Percentiles rank a stretch among this genome's conserved stretches.
These are phyloP conservation scores for Neosalanx taihuensis DNA, from an alignment of 2,797 vertebrate genomes.

Conservation along the genomic window DNA sequence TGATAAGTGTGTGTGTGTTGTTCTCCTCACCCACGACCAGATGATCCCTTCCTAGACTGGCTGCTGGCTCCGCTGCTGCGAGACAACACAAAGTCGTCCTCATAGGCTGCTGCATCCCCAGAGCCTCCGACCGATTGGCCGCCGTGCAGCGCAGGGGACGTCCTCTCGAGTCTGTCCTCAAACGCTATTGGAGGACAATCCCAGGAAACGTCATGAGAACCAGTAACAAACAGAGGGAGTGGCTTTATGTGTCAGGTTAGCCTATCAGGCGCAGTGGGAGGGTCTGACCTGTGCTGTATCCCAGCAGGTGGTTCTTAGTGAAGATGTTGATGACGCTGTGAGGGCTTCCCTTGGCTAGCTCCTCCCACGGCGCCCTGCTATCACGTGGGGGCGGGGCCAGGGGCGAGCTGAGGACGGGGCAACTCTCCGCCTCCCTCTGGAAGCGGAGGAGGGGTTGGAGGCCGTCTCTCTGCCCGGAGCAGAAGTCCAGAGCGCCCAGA, in stretches of 20 bases:
- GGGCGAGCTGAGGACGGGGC: conserved; percentile 64
- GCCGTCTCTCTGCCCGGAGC: conserved; percentile 63
- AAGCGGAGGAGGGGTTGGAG: conserved; percentile 79
- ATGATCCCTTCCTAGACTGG: conserved; percentile 69
- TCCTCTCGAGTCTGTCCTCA: conserved; percentile 70
- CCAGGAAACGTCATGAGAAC: not conserved
- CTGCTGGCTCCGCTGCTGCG: conserved; percentile 75
- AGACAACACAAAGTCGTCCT: conserved; percentile 87
- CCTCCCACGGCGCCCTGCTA: conserved; percentile 79
- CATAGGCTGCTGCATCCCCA: conserved; percentile 74
- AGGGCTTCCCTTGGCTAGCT: conserved; percentile 90
- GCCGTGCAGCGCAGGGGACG: conserved; percentile 59
- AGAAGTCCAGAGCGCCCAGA: conserved; percentile 72
- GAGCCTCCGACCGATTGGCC: conserved; percentile 52
- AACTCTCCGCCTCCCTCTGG: conserved; percentile 85
- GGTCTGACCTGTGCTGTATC: conserved; percentile 78
- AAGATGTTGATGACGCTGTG: conserved; percentile 96
- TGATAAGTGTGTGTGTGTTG: not conserved
- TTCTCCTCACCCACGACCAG: conserved; percentile 76
- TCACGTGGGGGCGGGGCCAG: conserved; percentile 26
- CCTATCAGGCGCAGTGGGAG: not conserved
- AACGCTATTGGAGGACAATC: conserved; percentile 57
- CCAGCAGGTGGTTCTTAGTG: conserved; percentile 81
- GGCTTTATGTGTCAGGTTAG: not conserved
- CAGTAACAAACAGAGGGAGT: not conserved